These are phyloP conservation scores for Drosophila pseudoobscura DNA, from an alignment of 1,140 invertebrate genomes.

Conservation along the genomic window DNA sequence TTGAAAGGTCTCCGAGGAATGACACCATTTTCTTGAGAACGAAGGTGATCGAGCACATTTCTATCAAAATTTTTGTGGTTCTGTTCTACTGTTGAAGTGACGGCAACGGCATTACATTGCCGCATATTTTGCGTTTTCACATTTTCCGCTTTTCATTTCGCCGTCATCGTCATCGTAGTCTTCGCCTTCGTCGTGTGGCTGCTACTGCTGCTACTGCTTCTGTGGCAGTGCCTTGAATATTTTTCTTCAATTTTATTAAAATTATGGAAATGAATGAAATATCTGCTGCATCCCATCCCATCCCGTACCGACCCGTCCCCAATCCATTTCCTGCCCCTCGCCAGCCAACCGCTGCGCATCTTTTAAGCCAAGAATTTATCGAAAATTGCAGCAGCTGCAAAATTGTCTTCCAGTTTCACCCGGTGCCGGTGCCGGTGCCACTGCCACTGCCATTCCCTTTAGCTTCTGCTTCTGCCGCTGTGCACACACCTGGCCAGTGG, in stretches of 20 bases:
- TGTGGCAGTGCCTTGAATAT: conserved; percentile 70
- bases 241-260: conserved; percentile 82
- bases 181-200: not conserved
- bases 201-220: conserved; percentile 10
- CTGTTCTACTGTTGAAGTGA: conserved; percentile 23
- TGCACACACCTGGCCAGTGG: conserved; percentile 50
- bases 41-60: not conserved
- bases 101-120: conserved; percentile 35
- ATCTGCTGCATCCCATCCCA: conserved; percentile 42
- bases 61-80: not conserved
- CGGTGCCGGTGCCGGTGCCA: not conserved
- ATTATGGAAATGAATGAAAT: conserved; percentile 82
- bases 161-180: conserved; percentile 22
- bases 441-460: not conserved
- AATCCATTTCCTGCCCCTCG: conserved; percentile 4
- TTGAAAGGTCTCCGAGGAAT: no score
- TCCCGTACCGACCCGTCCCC: not conserved
- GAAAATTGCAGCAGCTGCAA: conserved; percentile 74
- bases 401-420: conserved; percentile 44
- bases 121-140: conserved; percentile 68
- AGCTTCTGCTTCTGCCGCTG: conserved; percentile 13
- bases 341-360: conserved; percentile 31
- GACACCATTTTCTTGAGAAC: no score
- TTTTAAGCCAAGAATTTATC: conserved; percentile 71
- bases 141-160: conserved; percentile 56